These are phyloP conservation scores for Lordiphosa clarofinis DNA, from an alignment of 1,140 invertebrate species.

Conservation along the genomic window DNA sequence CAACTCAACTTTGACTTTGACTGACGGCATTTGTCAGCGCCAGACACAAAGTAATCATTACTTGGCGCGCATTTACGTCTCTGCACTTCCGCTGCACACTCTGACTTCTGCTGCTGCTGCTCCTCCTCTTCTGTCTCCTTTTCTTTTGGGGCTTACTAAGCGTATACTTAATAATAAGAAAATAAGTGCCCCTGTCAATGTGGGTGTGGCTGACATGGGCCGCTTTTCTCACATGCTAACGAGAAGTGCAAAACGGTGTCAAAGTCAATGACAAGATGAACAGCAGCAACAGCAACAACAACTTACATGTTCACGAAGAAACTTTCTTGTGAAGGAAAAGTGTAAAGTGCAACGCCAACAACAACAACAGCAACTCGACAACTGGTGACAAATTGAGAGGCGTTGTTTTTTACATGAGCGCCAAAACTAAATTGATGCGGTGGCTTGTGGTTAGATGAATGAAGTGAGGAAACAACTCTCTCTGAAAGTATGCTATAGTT, in stretches of 20 bases:
- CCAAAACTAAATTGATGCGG: conserved; percentile 5
- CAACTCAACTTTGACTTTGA: conserved; percentile 63
- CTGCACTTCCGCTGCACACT: conserved; percentile 9
- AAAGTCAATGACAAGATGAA: conserved; percentile 56
- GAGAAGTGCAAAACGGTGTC: conserved; percentile 76
- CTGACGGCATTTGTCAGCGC: conserved; percentile 73
- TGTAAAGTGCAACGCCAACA: conserved; percentile 26
- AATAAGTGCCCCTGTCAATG: conserved; percentile 69
- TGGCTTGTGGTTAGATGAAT: conserved; percentile 16
- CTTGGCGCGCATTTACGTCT: conserved; percentile 47
- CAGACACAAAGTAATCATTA: conserved; percentile 78
- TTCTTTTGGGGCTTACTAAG: conserved; percentile 41
- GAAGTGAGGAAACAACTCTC: too few species aligned
- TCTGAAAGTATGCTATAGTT: too few species aligned
- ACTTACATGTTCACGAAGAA: conserved; percentile 29
- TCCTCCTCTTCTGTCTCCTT: conserved; percentile 3
- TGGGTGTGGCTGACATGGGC: conserved; percentile 12
- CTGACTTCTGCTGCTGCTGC: conserved; percentile 21
- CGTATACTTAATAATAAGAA: conserved; percentile 78
- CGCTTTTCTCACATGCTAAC: conserved; percentile 43
- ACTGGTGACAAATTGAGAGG: conserved; percentile 69
- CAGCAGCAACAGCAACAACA: conserved; percentile 10
- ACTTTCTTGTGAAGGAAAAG: conserved; percentile 26
- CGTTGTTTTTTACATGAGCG: conserved; percentile 42
- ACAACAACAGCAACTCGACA: conserved; percentile 49